phyloP scores from a whole-genome alignment of 2,113 vertebrate genomes.

The Lontra canadensis region DNA sequence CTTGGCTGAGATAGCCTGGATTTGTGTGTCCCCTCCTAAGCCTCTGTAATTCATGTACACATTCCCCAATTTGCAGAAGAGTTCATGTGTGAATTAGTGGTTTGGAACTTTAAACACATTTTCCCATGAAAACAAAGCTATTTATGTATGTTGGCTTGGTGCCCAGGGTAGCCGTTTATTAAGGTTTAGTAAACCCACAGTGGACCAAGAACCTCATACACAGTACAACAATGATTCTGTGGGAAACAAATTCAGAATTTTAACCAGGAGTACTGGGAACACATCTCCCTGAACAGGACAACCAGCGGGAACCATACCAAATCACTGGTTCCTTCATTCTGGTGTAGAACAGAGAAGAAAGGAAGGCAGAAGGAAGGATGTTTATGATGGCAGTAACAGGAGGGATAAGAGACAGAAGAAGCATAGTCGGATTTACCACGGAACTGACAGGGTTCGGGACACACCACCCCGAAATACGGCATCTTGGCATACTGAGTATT shows the following conservation, averaged over 20 bases:
- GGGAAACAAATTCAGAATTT: slow-evolving; percentile 4
- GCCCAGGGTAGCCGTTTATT: neutral
- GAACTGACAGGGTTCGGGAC: neutral
- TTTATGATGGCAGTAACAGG: neutral
- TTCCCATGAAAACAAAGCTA: slow-evolving; percentile 54
- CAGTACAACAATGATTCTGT: neutral
- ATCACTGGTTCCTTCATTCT: neutral
- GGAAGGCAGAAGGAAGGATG: neutral
- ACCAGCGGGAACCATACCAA: neutral
- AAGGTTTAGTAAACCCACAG: slow-evolving; percentile 38
- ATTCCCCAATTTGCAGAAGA: slow-evolving; percentile 23
- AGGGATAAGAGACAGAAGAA: neutral
- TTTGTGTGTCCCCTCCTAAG: neutral
- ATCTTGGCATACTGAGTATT: neutral
- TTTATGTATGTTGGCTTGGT: slow-evolving; percentile 29
- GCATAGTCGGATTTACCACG: neutral
- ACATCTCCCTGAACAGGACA: neutral
- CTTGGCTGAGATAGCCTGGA: neutral
- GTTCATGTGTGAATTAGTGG: slow-evolving; percentile 49
- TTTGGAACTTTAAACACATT: slow-evolving; percentile 44
- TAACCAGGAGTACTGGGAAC: neutral
- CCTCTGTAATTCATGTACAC: slow-evolving; percentile 18
- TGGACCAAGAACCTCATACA: neutral
- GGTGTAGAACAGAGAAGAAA: neutral
- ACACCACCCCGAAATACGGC: neutral